Base-by-base conservation (phyloP, 2,888 invertebrate genomes). In the Microchrysa polita region DNA sequence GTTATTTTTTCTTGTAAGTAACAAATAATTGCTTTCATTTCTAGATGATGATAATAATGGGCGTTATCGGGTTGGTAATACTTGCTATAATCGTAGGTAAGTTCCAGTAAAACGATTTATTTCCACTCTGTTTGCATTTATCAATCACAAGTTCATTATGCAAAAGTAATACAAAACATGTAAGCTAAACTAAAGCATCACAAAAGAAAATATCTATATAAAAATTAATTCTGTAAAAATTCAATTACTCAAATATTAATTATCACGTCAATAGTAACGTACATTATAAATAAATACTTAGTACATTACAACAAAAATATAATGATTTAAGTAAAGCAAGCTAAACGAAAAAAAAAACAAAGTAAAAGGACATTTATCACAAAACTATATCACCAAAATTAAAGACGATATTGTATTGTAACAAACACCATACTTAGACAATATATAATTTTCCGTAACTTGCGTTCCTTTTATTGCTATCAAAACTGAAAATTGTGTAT, bases 21-120 rank as follows among this genome's bases (percentile, higher is more conserved):
- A n/a, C n/a, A n/a, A n/a, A n/a, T n/a, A n/a, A n/a, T n/a, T n/a
- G n/a, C n/a, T 44, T 52, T 20, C 52, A 75, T 87, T 34, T 87
- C 16, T 86, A 91, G 91, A 94, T 95, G 94, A 95, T 95, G 94
- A 93, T 95, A 81, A 93, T 95, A 80, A 92, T 94, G 88, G 95
- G 94, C 75, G 90, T 93, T 74, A 94, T 95, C 83, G 93, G 91
- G 76, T 88, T 93, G 80, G 88, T 93, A 78, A 91, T 94, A 84
- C 88, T 95, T 81, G 93, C 92, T 81, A 92, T 96, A 82, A 91
- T 96, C 82, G 93, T 95, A 85, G 93, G 96, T 95, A 89, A 93
- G 93, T 88, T 67, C 27, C 10, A 22, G 10, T 67, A 53, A 53
- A 53, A 1, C 42, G 53, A 67, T 20, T n/a, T 20, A 48, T 4